Percentiles rank a stretch among this genome's conserved stretches.
Conservation (phyloP, 2,888 invertebrate genomes). For the Dolomedes plantarius region DNA sequence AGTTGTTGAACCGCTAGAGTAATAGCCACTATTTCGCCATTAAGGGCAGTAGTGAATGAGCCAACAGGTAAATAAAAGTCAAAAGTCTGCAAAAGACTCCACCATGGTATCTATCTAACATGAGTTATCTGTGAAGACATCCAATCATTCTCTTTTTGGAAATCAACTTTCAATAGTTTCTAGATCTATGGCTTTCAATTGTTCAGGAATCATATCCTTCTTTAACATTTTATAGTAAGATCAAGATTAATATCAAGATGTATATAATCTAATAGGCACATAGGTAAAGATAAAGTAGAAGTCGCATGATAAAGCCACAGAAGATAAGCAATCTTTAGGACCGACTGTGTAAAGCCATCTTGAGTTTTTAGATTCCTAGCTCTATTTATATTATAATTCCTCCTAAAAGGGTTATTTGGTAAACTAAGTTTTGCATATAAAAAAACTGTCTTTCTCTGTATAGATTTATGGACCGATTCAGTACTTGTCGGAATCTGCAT, state of each 20-base stretch:
- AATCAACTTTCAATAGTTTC: background rate
- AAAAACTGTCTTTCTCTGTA: background rate
- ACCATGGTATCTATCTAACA: background rate
- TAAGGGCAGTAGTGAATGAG: too few relatives aligned
- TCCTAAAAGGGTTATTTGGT: background rate
- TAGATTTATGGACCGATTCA: background rate
- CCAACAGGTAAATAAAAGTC: too few relatives aligned
- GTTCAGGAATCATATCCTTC: background rate
- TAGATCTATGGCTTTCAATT: background rate
- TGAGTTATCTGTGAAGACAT: background rate
- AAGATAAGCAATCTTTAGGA: background rate
- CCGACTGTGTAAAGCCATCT: background rate
- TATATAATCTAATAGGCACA: background rate
- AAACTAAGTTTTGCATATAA: slow-evolving; percentile 8
- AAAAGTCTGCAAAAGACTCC: background rate
- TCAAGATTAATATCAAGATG: too few relatives aligned
- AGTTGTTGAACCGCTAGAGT: too few relatives aligned
- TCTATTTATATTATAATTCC: background rate
- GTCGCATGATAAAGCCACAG: too few relatives aligned
- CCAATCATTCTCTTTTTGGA: background rate
- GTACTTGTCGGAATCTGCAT: background rate
- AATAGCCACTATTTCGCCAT: too few relatives aligned
- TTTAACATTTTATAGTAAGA: background rate
- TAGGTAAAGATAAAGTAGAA: background rate
- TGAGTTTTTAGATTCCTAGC: slow-evolving; percentile 6